Base-by-base conservation (phyloP, 2,113 vertebrate genomes). In the Aix galericulata region DNA sequence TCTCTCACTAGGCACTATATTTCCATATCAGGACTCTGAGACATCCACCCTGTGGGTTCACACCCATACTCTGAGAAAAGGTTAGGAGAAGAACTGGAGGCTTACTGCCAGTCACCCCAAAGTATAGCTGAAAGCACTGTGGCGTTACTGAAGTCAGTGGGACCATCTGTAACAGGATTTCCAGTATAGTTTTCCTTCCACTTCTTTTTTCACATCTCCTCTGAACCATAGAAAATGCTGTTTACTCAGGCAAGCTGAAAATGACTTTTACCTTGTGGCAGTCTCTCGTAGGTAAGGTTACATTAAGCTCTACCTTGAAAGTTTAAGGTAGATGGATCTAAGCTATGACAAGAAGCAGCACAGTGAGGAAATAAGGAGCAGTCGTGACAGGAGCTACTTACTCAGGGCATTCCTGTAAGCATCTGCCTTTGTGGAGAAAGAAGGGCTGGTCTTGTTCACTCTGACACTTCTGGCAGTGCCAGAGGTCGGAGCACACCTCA, bases 361-460 rank as follows among this genome's bases (percentile, higher is more conserved):
- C 14, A 26, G 12, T 46, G 22, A 17, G 27, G 74, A 91, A 66
- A 29, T 29, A 52, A 38, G 8, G 15, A 69, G 20, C 6, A 42
- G 15, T 73, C 34, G 34, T 25, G 8, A 36, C 1, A 13, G 17
- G 7, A 16, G 2, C 46, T 71, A 97, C 97, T 97, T 98, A 99
- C 99, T 97, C 97, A 17, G 97, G 98, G 82, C 99, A 99, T 17
- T 96, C 88, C 31, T 78, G 91, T 64, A 98, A 97, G 95, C 99
- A 99, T 83, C 77, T 95, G 74, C 98, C 98, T 7, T 97, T n/a
- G 36, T 99, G 97, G 83, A 99, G 97, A 93, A 98, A 97, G 48
- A 98, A 97, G 1, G 13, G 55, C 16, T 62, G 91, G 26, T 95
- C 97, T 2, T 73, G 90, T 40, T 62, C 92, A 17, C n/a, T 36